phyloP scores from a whole-genome alignment of 2,888 invertebrate species.

The Julus scanicus region DNA sequence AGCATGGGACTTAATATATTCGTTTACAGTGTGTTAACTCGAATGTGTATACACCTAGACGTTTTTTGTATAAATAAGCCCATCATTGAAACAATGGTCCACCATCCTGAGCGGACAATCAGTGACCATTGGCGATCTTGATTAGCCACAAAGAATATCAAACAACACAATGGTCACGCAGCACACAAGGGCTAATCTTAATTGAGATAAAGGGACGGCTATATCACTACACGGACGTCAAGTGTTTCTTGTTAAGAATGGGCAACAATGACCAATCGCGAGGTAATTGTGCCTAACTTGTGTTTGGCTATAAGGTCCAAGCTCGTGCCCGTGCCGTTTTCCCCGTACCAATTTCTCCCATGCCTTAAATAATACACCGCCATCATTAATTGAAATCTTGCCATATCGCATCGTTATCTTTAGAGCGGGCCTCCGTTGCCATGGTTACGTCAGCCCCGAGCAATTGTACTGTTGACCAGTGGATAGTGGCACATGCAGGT shows the following conservation, averaged over 20 bases:
- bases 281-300: not conserved
- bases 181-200: not conserved
- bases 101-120: not conserved
- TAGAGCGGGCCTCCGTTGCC: not conserved
- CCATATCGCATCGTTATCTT: not conserved
- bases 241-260: not conserved
- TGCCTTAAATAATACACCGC: not conserved
- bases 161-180: constrained; percentile 19
- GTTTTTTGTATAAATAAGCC: no score
- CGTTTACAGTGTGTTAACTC: no score
- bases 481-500: not conserved
- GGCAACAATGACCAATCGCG: not conserved
- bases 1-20: no score
- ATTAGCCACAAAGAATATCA: not conserved
- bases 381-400: constrained; percentile 5
- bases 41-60: no score
- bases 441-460: not conserved
- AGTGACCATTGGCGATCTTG: not conserved
- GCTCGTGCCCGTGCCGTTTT: not conserved
- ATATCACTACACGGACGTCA: not conserved
- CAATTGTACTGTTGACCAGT: not conserved
- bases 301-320: not conserved
- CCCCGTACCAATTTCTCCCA: no score
- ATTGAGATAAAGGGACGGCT: not conserved
- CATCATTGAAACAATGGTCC: constrained; percentile 19